Conservation (phyloP, 2,888 invertebrate genomes). For the Pollenia labialis region DNA sequence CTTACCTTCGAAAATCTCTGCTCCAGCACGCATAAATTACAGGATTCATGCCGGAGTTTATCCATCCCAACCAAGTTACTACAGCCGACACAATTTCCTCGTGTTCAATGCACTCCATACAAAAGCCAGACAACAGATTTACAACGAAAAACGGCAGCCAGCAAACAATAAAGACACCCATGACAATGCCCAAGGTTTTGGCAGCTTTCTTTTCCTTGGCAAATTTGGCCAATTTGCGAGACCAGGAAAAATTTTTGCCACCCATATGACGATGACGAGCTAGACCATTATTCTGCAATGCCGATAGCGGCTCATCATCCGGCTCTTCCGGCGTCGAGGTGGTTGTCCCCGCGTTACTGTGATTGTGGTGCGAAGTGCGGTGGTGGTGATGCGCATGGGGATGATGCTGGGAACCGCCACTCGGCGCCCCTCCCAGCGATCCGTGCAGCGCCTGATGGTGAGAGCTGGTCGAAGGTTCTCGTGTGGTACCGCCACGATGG, state of each 20-base stretch:
- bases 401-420: slow-evolving; percentile 78
- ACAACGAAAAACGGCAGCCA: slow-evolving; percentile 99
- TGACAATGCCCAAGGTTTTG: slow-evolving; percentile 97
- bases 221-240: slow-evolving; percentile 96
- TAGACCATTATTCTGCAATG: slow-evolving; percentile 91
- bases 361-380: slow-evolving; percentile 81
- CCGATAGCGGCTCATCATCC: slow-evolving; percentile 89
- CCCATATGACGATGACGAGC: slow-evolving; percentile 89
- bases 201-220: slow-evolving; percentile 99
- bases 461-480: slow-evolving; percentile 85
- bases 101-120: slow-evolving; percentile 93
- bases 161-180: slow-evolving; percentile 98
- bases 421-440: slow-evolving; percentile 74
- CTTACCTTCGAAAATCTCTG: slow-evolving; percentile 95
- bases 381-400: slow-evolving; percentile 82
- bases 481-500: slow-evolving; percentile 94
- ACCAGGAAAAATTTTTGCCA: slow-evolving; percentile 95
- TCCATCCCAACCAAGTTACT: slow-evolving; percentile 97
- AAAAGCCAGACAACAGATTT: slow-evolving; percentile 95
- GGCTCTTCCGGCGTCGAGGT: slow-evolving; percentile 88
- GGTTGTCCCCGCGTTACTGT: slow-evolving; percentile 83
- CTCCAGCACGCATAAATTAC: slow-evolving; percentile 99
- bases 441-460: slow-evolving; percentile 81
- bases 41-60: slow-evolving; percentile 98
- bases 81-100: slow-evolving; percentile 94